phyloP scores from a whole-genome alignment of 35 echinoderm and acorn worm species.

The Anneissia japonica region DNA sequence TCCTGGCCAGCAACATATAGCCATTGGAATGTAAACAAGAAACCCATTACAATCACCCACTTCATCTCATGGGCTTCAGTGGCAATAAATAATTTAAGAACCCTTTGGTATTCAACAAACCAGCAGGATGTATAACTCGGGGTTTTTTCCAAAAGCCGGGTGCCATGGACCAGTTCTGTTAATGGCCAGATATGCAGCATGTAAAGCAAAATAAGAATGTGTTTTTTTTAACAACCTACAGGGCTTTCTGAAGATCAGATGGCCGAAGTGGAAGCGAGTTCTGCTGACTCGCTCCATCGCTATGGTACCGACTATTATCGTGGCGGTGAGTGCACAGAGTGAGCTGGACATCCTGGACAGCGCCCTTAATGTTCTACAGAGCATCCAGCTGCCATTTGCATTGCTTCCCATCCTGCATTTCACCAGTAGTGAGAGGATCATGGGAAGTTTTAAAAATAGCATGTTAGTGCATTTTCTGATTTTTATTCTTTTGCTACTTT shows the following conservation, averaged over 20 bases:
- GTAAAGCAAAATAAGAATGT: neutral
- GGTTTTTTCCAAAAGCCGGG: too few relatives aligned
- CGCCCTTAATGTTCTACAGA: slow-evolving; percentile 57
- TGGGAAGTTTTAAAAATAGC: slow-evolving; percentile 69
- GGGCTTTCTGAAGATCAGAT: slow-evolving; percentile 64
- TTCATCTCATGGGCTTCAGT: too few relatives aligned
- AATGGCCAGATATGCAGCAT: too few relatives aligned
- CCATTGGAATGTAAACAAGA: too few relatives aligned
- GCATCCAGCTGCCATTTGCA: slow-evolving; percentile 64
- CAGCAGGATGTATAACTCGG: too few relatives aligned
- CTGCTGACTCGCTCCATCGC: slow-evolving; percentile 50
- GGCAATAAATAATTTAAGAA: too few relatives aligned
- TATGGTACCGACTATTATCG: slow-evolving; percentile 66
- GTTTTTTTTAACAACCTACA: neutral
- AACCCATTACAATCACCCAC: too few relatives aligned
- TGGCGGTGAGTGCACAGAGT: slow-evolving; percentile 21
- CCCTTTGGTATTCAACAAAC: too few relatives aligned
- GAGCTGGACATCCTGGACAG: slow-evolving; percentile 44
- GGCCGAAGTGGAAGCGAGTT: slow-evolving; percentile 67
- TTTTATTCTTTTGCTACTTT: neutral
- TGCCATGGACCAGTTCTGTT: too few relatives aligned
- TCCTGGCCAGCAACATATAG: too few relatives aligned
- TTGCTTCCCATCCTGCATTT: slow-evolving; percentile 68
- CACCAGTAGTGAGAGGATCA: slow-evolving; percentile 64
- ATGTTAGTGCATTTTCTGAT: neutral